Evolutionary conservation across 2,797 vertebrate species (phyloP).

Genomic region (Semotilus atromaculatus): DNA sequence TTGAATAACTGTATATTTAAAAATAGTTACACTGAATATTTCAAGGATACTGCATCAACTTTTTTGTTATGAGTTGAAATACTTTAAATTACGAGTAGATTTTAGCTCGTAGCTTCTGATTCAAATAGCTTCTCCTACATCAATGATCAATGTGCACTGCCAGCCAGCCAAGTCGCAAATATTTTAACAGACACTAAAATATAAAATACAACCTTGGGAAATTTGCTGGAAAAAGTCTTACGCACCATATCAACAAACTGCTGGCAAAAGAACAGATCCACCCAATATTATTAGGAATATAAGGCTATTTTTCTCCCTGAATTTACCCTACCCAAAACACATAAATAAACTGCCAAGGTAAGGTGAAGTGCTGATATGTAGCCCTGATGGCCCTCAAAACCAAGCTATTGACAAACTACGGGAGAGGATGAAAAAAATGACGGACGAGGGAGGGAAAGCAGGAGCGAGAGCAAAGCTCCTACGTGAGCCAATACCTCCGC

Average conservation of each 20-base stretch:
- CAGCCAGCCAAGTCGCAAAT: conserved; percentile 1
- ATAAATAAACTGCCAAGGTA: conserved; percentile 31
- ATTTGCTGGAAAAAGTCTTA: neutral
- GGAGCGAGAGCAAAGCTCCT: conserved; percentile 1
- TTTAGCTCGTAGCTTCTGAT: neutral
- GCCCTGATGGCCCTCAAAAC: conserved; percentile 14
- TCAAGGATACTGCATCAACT: neutral
- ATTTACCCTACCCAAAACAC: neutral
- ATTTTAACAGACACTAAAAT: conserved; percentile 46
- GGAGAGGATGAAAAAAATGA: conserved; percentile 11
- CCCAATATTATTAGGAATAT: neutral
- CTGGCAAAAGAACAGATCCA: neutral
- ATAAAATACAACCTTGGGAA: conserved; percentile 31
- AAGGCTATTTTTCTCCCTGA: neutral
- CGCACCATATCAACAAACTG: neutral
- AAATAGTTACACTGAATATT: neutral
- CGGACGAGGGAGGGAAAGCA: neutral
- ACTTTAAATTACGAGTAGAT: neutral
- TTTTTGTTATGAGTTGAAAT: conserved; percentile 3
- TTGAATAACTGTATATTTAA: neutral
- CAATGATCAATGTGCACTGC: neutral
- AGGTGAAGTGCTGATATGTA: conserved; percentile 22
- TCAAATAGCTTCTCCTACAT: neutral
- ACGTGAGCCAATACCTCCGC: conserved; percentile 35
- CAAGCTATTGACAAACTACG: conserved; percentile 20